Evolutionary conservation across 2,888 invertebrate genomes (phyloP), one percentile per base, ranked within the genome.

Genomic region (Ypsolopha scabrella): DNA sequence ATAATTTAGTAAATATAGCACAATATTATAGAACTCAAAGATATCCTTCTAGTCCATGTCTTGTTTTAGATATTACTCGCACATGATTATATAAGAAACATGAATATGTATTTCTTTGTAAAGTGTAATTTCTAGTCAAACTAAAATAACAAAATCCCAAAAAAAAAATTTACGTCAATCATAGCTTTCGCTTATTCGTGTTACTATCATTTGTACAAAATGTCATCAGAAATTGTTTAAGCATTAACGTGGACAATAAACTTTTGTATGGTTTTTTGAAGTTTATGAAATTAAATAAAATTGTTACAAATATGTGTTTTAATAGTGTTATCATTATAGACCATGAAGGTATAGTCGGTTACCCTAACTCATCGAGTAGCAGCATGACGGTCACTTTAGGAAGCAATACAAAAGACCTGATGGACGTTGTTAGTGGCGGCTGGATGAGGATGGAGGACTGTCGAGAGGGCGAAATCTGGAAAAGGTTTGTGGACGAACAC

Each of bases 251-350:
- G 54, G 54, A 52, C 11, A 61, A 24, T 24, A 24, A 24, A 54
- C 51, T 62, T 57, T 62, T 62, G 56, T 60, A 61, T 57, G 59
- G 56, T 51, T 63, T 65, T 65, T 59, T 24, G 53, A 60, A 60
- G 56, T 66, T 66, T 58, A 59, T 59, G 60, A 61, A 60, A 24
- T 24, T 24, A 66, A 55, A 46, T 53, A 60, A 38, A 48, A 56
- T 60, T 63, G 66, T 65, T 64, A 62, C 58, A 52, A 54, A 57
- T n/a, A 39, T 56, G 4, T 50, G 53, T 52, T 61, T 62, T 63
- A 57, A 47, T 33, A 54, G 24, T 24, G 24, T 24, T 24, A 24
- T 4, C n/a, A n/a, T n/a, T n/a, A n/a, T n/a, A n/a, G n/a, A n/a
- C n/a, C n/a, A n/a, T n/a, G n/a, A n/a, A n/a, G n/a, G n/a, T n/a